Evolutionary conservation across 2,113 vertebrate genomes (phyloP).

Genomic region (Hemiscyllium ocellatum): DNA sequence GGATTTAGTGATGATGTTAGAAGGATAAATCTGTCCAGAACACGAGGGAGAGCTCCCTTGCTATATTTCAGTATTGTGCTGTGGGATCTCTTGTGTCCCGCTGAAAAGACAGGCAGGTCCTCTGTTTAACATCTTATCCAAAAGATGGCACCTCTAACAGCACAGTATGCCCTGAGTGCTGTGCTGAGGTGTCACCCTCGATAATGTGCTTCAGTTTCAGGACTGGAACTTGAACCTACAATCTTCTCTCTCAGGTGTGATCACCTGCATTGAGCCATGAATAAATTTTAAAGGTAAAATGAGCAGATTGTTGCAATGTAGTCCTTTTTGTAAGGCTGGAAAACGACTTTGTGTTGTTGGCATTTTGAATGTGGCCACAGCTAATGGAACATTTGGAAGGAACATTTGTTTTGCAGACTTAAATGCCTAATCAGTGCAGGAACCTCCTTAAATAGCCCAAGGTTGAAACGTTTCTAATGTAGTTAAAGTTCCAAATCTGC

Average conservation of each 20-base stretch:
- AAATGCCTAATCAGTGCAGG: not conserved
- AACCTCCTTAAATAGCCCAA: not conserved
- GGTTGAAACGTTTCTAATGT: not conserved
- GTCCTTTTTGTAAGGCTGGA: not conserved
- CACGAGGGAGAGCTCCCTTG: not conserved
- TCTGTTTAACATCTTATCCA: not conserved
- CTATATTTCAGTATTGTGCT: not conserved
- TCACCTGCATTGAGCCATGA: not conserved
- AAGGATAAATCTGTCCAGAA: not conserved
- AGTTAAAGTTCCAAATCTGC: not conserved
- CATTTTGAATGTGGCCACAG: not conserved
- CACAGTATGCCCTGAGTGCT: not conserved
- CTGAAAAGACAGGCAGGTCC: not conserved
- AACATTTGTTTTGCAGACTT: not conserved
- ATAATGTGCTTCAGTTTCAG: not conserved
- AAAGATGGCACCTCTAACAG: not conserved
- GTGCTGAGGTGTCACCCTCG: not conserved
- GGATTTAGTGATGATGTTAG: not conserved
- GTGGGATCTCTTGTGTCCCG: not conserved
- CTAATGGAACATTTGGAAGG: not conserved
- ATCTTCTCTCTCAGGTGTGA: not conserved
- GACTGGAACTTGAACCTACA: not conserved
- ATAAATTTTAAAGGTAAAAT: not conserved
- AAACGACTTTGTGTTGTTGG: not conserved
- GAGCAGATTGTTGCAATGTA: not conserved